Percentiles rank a stretch among this genome's conserved stretches.
Conservation (phyloP, 1,140 invertebrate species). For the Spodoptera litura region DNA sequence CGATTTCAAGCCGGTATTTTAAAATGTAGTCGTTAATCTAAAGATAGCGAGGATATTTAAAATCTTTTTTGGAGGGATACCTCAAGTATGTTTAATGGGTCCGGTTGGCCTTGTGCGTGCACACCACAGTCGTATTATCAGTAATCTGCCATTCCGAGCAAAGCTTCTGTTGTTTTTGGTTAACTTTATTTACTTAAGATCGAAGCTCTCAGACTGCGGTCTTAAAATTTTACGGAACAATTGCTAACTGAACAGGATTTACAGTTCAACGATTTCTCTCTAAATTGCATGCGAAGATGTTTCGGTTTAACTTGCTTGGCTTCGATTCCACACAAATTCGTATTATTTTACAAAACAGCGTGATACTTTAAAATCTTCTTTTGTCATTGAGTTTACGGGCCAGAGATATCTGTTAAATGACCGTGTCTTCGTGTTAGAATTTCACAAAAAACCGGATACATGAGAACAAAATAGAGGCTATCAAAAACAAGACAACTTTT, state of each 20-base stretch:
- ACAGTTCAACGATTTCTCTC: constrained; percentile 25
- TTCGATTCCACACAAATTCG: background rate
- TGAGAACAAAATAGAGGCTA: background rate
- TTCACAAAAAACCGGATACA: background rate
- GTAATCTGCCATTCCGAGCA: constrained; percentile 18
- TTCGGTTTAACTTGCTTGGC: background rate
- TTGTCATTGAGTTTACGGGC: background rate
- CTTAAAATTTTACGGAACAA: constrained; percentile 3
- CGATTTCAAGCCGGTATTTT: background rate
- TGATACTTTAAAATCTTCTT: background rate
- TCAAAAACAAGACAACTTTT: background rate
- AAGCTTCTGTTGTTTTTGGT: constrained; percentile 6
- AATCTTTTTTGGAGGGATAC: constrained; percentile 16
- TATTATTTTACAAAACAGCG: background rate
- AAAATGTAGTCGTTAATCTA: background rate
- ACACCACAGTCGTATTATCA: constrained; percentile 21
- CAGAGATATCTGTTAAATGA: background rate
- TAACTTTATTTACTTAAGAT: constrained; percentile 9
- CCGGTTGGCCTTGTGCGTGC: constrained; percentile 55
- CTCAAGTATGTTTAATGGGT: constrained; percentile 36
- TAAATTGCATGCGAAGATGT: constrained; percentile 11
- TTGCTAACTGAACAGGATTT: constrained; percentile 22
- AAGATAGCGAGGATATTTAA: constrained; percentile 15
- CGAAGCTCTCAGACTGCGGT: background rate
- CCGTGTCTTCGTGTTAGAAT: background rate